phyloP scores from a whole-genome alignment of 2,113 vertebrate species.

The Morphnarchus princeps region DNA sequence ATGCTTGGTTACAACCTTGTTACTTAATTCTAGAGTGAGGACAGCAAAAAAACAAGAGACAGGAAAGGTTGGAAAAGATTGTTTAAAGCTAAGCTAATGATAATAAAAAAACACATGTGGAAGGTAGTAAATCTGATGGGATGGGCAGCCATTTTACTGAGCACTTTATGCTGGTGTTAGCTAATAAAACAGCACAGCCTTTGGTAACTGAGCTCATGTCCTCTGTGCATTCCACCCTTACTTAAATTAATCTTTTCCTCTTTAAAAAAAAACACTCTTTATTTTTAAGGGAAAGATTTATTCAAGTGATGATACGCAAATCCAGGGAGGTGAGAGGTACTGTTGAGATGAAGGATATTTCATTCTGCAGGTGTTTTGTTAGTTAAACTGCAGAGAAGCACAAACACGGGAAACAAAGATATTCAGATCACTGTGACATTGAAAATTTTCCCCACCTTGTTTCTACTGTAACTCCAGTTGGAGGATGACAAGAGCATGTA shows the following conservation, averaged over 20 bases:
- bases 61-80: background rate
- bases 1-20: background rate
- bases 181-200: conserved; percentile 2
- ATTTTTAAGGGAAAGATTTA: background rate
- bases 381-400: background rate
- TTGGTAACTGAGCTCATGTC: background rate
- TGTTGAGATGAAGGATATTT: background rate
- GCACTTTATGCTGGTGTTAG: background rate
- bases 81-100: conserved; percentile 28
- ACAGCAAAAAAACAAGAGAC: conserved; percentile 12
- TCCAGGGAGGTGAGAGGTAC: background rate
- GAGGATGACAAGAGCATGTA: background rate
- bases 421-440: background rate
- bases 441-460: background rate
- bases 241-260: background rate
- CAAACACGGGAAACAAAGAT: background rate
- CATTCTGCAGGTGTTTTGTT: background rate
- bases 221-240: background rate
- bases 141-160: conserved; percentile 27
- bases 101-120: conserved; percentile 29
- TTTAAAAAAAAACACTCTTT: background rate
- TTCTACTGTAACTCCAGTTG: background rate
- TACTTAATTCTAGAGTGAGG: background rate
- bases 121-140: conserved; percentile 37
- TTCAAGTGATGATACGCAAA: background rate